Conservation (phyloP, 2,888 invertebrate genomes). For the Phanerotoma sp. region DNA sequence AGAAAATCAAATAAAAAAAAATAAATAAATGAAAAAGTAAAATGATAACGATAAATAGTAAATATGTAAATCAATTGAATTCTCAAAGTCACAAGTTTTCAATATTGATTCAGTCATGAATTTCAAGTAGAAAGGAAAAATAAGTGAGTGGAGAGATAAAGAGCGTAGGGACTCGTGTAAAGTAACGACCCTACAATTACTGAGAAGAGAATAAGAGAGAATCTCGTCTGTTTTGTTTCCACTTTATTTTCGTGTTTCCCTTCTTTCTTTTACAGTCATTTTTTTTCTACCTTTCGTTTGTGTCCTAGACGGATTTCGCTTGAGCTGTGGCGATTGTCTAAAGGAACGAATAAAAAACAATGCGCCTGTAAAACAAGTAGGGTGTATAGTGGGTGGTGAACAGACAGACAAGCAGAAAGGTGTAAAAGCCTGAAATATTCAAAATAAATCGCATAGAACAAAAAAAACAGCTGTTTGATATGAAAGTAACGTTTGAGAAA, state of each 20-base stretch:
- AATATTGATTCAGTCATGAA: conserved; percentile 11
- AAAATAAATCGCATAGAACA: no score
- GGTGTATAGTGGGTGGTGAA: not conserved
- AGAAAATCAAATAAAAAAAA: conserved; percentile 8
- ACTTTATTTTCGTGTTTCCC: not conserved
- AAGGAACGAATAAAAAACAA: conserved; percentile 28
- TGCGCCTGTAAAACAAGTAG: conserved; percentile 4
- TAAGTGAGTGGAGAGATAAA: not conserved
- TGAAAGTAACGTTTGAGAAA: no score
- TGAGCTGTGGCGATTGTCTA: conserved; percentile 31
- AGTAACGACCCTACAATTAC: conserved; percentile 19
- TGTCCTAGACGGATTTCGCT: conserved; percentile 7
- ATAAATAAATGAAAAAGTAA: no score
- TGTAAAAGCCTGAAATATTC: conserved; percentile 9
- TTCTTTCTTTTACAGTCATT: not conserved
- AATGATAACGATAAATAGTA: not conserved
- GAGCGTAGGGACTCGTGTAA: not conserved
- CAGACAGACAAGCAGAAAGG: conserved; percentile 17
- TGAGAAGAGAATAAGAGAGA: conserved; percentile 14
- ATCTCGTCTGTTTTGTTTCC: conserved; percentile 9
- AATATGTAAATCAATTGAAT: conserved; percentile 4
- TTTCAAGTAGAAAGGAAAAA: conserved; percentile 4
- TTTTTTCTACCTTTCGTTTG: not conserved
- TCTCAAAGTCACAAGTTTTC: conserved; percentile 3
- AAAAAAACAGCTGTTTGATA: conserved; percentile 18